Evolutionary conservation across 2,797 vertebrate genomes (phyloP).

Genomic region (Glossophaga mutica): DNA sequence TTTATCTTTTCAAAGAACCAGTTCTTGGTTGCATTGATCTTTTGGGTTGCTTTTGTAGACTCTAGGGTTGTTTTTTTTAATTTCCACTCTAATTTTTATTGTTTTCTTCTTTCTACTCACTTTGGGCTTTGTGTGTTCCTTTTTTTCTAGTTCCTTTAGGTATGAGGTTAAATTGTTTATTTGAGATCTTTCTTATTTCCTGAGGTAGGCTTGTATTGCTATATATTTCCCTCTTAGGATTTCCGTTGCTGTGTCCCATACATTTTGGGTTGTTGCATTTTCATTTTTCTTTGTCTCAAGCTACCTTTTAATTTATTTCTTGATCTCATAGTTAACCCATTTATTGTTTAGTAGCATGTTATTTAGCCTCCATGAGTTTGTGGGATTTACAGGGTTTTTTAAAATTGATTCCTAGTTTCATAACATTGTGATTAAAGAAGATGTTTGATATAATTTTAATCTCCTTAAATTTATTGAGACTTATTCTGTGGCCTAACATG

Average conservation of each 20-base stretch:
- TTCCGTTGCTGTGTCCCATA: neutral
- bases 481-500: neutral
- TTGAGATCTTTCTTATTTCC: neutral
- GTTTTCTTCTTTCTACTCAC: neutral
- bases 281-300: neutral
- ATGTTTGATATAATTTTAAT: neutral
- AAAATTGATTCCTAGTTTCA: neutral
- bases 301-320: neutral
- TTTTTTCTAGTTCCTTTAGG: neutral
- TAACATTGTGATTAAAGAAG: neutral
- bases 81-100: neutral
- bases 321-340: neutral
- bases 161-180: neutral
- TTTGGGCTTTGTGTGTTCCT: neutral
- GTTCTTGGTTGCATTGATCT: neutral
- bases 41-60: neutral
- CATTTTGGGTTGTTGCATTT: neutral
- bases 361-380: neutral
- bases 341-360: neutral
- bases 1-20: neutral
- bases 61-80: neutral
- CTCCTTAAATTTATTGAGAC: neutral
- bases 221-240: neutral
- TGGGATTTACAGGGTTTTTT: neutral
- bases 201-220: neutral